Evolutionary conservation across 2,113 vertebrate species (phyloP), one percentile per base, ranked within the genome.

Genomic region (Festucalex cinctus): DNA sequence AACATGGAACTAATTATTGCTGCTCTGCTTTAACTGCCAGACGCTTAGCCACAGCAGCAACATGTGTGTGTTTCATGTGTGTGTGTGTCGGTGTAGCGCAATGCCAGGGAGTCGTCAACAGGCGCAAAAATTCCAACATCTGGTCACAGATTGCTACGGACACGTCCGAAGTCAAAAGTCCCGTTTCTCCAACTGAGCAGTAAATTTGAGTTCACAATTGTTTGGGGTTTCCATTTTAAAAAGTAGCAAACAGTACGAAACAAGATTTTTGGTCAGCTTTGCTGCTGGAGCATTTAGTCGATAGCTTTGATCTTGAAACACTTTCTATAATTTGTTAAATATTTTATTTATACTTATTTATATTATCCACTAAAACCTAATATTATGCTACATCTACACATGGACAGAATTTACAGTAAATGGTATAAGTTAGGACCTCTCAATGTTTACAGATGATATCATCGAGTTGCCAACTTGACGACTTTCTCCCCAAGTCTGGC

Each of bases 121-220:
- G 90, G 89, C 81, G 80, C 88, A 85, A 86, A 57, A 64, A 48
- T 65, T 83, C 77, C 82, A 83, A 92, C 91, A 92, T 91, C 91
- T 92, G 91, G 90, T 82, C 74, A 72, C 77, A 41, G 75, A 73
- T 71, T 68, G 80, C 62, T 32, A 32, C 13, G 14, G 32, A 49
- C 67, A 65, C 24, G 41, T 32, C 8, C 9, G 24, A 46, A n/a
- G 63, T 65, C 44, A 65, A 65, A 46, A 65, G 28, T 24, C 43
- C 62, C 62, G 9, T 43, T 63, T 49, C 28, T 41, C 17, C 41
- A 3, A 0, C 37, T 6, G 36, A 41, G 43, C 26, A 37, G 35
- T 60, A n/a, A n/a, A 60, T 9, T 60, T 60, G 9, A n/a, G 10
- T 24, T 16, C n/a, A 41, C 12, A 7, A 8, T 62, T 41, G 6